A percentile compares a stretch with the other conserved stretches of the same genome.
These are phyloP conservation scores for Calameuta pallipes DNA, from an alignment of 2,888 invertebrate genomes.

Conservation along the genomic window DNA sequence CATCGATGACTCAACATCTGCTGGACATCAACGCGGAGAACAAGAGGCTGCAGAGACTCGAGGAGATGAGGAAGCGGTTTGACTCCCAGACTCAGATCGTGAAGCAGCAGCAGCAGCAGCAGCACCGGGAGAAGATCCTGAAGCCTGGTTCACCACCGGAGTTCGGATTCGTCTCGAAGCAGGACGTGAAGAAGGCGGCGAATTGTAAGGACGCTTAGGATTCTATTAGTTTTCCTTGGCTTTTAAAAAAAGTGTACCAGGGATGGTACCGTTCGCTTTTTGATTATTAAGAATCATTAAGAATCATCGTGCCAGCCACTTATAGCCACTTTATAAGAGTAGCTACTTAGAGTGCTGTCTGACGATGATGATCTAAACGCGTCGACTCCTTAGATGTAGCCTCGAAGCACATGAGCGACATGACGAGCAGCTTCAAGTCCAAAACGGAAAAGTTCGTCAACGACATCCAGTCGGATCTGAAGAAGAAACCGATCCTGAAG, in stretches of 20 bases:
- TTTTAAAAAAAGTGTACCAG: too few relatives aligned
- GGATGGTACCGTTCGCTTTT: too few relatives aligned
- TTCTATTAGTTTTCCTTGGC: too few relatives aligned
- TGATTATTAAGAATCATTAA: too few relatives aligned
- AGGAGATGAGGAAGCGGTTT: conserved; percentile 56
- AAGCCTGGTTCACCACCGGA: conserved; percentile 73
- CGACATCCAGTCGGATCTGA: conserved; percentile 74
- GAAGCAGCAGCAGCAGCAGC: conserved; percentile 16
- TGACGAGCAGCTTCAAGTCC: conserved; percentile 76
- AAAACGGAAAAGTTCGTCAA: conserved; percentile 77
- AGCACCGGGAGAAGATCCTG: conserved; percentile 31
- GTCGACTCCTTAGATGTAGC: conserved; percentile 67
- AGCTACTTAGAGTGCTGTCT: too few relatives aligned
- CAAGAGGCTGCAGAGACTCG: conserved; percentile 54
- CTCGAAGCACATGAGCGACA: conserved; percentile 74
- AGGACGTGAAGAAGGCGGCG: conserved; percentile 55
- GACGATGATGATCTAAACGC: background rate
- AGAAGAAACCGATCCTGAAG: conserved; percentile 67
- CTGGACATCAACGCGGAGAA: conserved; percentile 47
- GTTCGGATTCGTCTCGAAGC: conserved; percentile 68
- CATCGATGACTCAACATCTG: conserved; percentile 39
- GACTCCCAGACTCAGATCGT: conserved; percentile 34
- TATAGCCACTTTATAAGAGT: too few relatives aligned
- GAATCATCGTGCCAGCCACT: too few relatives aligned
- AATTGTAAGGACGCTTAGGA: conserved; percentile 55